Evolutionary conservation across 2,797 vertebrate species (phyloP), one percentile per base, ranked within the genome.

Genomic region (Mallotus villosus): DNA sequence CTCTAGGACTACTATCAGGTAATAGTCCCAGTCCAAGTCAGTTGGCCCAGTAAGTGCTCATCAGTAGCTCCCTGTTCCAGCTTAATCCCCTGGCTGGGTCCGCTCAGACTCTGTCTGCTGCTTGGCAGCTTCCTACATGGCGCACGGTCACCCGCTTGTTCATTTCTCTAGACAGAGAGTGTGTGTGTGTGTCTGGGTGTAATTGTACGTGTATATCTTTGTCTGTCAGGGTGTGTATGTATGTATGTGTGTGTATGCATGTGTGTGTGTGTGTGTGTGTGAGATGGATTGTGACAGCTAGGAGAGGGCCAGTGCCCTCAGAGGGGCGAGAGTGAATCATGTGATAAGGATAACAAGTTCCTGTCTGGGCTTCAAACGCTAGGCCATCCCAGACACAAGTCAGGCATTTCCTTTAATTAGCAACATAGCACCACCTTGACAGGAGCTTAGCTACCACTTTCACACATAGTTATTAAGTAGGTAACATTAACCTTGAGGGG

Each of bases 281-380:
- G 51, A 5, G 51, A 55, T 55, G 41, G 24, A 2, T 24, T 49
- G 64, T 66, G 64, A 66, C 64, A 66, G 64, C 64, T 41, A 66
- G 24, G 58, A 55, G 51, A 55, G 51, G 41, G 41, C 41, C 51
- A 60, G 58, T 46, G 41, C 41, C 41, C 41, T 46, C 61, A 3
- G 29, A 19, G 61, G 32, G 1, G 63, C 41, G 17, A 21, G 7
- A n/a, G 51, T 34, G 51, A 67, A 79, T 77, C 79, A 82, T 74
- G 61, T 78, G 75, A 78, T 75, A 60, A 61, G 74, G 67, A 81
- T 81, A 75, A 79, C 80, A 70, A 79, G 53, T 51, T 61, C 29
- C 73, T 86, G 86, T 86, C 76, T 78, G n/a, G 4, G 68, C 82
- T 87, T 90, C 86, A 90, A 91, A 89, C 78, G 17, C 46, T 66